A percentile compares a stretch with the other conserved stretches of the same genome.
Conservation (phyloP, 2,888 invertebrate genomes). For the Mantis religiosa region DNA sequence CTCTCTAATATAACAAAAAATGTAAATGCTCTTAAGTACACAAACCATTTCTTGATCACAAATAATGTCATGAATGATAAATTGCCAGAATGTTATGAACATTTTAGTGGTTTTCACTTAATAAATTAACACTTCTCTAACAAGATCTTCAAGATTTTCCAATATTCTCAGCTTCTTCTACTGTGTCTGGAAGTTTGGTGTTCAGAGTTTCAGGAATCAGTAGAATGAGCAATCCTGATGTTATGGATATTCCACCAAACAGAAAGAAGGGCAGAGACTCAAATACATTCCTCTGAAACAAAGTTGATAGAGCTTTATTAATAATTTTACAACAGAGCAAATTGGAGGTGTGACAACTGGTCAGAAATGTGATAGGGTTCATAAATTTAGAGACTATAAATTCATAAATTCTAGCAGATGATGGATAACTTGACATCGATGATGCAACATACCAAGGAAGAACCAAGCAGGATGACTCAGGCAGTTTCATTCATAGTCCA, state of each 20-base stretch:
- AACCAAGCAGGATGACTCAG: too few relatives aligned
- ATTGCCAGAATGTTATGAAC: not conserved
- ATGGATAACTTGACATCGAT: too few relatives aligned
- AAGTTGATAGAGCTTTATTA: not conserved
- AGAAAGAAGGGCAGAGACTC: constrained; percentile 57
- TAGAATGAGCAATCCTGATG: constrained; percentile 57
- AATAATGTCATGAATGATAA: not conserved
- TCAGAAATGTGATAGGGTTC: too few relatives aligned
- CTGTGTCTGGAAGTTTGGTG: constrained; percentile 60
- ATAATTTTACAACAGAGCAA: not conserved
- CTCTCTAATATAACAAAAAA: not conserved
- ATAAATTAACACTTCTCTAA: not conserved
- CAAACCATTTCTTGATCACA: not conserved
- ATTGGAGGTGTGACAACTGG: not conserved
- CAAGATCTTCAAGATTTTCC: not conserved
- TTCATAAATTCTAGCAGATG: too few relatives aligned
- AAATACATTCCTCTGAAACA: constrained; percentile 38
- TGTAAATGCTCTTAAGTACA: not conserved
- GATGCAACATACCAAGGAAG: too few relatives aligned
- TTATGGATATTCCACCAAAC: constrained; percentile 58
- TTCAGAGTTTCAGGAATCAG: constrained; percentile 67
- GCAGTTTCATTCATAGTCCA: too few relatives aligned
- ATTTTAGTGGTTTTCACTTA: not conserved
- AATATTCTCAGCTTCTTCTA: constrained; percentile 57
- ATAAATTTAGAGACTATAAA: too few relatives aligned